Evolutionary conservation across 2,113 vertebrate genomes (phyloP).

Genomic region (Microcebus ravelobensis): DNA sequence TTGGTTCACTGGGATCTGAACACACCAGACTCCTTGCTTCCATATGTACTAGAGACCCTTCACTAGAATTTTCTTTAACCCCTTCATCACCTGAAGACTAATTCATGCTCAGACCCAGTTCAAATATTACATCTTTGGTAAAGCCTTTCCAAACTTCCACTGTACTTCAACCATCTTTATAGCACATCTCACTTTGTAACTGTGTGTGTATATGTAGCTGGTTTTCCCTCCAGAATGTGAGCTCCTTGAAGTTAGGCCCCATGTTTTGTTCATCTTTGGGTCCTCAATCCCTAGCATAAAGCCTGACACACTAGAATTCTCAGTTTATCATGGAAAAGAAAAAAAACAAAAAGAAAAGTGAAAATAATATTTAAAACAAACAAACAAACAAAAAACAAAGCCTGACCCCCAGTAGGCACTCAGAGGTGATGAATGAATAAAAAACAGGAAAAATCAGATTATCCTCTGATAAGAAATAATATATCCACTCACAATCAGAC

Average conservation of each 20-base stretch:
- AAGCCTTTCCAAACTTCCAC: background rate
- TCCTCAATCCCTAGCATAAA: background rate
- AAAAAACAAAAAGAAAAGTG: no score
- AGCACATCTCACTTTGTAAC: background rate
- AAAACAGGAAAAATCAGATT: slow-evolving; percentile 33
- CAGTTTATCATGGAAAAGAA: no score
- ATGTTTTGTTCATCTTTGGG: background rate
- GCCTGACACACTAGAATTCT: background rate
- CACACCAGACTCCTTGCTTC: background rate
- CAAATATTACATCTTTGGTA: background rate
- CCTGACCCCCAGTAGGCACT: background rate
- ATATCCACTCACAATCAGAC: slow-evolving; percentile 11
- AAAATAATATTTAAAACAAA: no score
- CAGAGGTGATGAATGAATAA: background rate
- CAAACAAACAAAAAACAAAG: background rate
- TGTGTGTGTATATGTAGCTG: background rate
- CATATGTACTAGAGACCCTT: background rate
- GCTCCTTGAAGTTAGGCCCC: background rate
- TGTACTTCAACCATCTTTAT: background rate
- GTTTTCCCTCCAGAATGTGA: slow-evolving; percentile 11
- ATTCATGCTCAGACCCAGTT: background rate
- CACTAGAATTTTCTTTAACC: background rate
- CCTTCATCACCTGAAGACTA: background rate
- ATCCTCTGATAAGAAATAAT: background rate
- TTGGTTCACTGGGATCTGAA: background rate